phyloP scores from a whole-genome alignment of 2,113 vertebrate species.

The Grammomys surdaster region DNA sequence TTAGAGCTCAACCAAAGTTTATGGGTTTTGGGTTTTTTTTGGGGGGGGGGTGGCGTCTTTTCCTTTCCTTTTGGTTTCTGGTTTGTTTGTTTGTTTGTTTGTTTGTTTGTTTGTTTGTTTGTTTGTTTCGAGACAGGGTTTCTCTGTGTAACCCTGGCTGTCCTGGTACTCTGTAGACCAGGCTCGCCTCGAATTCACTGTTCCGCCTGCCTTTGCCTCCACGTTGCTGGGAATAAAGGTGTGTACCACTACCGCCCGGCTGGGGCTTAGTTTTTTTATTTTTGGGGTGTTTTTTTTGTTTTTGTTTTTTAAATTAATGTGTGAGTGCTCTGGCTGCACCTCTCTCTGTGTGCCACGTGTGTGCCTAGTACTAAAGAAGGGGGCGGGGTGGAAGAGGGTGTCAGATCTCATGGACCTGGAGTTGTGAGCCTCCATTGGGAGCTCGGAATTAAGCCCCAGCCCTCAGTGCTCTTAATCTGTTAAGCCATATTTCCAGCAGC shows the following conservation, averaged over 20 bases:
- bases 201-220: too few species aligned
- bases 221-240: neutral
- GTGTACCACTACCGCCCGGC: neutral
- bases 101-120: neutral
- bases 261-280: too few species aligned
- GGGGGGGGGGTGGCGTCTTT: too few species aligned
- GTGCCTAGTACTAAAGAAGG: neutral
- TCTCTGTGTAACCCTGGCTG: neutral
- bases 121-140: neutral
- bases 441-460: neutral
- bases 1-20: neutral
- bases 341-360: neutral
- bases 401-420: neutral
- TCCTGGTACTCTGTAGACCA: neutral
- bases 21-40: neutral
- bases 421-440: neutral
- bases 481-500: neutral
- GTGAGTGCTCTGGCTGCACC: neutral
- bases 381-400: neutral
- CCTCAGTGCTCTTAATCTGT: neutral
- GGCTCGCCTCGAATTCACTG: neutral
- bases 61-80: too few species aligned
- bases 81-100: neutral
- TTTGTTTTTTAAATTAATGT: too few species aligned
- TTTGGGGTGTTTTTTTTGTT: too few species aligned